Conservation (phyloP, 2,797 vertebrate genomes). For the Ammospiza maritima region DNA sequence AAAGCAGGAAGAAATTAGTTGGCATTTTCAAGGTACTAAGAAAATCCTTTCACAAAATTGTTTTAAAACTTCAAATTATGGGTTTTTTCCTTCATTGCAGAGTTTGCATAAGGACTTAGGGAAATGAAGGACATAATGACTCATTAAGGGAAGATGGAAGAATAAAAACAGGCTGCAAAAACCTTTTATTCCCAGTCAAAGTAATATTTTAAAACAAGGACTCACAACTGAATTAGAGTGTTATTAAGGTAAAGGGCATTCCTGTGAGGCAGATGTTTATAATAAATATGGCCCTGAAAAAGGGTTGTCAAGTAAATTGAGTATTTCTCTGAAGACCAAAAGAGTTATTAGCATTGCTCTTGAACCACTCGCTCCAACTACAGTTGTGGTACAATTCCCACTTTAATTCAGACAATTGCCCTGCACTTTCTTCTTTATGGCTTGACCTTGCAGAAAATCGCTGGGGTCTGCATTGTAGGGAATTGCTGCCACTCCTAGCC, state of each 20-base stretch:
- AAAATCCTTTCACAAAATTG: background rate
- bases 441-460: background rate
- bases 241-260: background rate
- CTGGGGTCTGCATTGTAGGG: background rate
- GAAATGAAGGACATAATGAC: background rate
- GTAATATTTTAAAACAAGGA: background rate
- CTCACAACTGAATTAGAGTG: background rate
- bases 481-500: background rate
- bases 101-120: background rate
- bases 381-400: background rate
- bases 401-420: background rate
- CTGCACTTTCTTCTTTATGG: background rate
- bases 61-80: background rate
- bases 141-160: background rate
- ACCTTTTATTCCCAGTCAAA: background rate
- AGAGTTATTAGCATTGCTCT: background rate
- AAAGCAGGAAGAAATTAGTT: background rate
- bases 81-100: rapidly evolving
- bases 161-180: background rate
- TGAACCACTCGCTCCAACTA: background rate
- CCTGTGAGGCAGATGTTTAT: background rate
- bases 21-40: background rate
- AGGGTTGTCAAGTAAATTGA: background rate
- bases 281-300: background rate
- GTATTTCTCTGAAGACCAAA: background rate